Percentiles rank a stretch among this genome's conserved stretches.
Conservation (phyloP, 2,113 vertebrate genomes). For the Sylvietta virens region DNA sequence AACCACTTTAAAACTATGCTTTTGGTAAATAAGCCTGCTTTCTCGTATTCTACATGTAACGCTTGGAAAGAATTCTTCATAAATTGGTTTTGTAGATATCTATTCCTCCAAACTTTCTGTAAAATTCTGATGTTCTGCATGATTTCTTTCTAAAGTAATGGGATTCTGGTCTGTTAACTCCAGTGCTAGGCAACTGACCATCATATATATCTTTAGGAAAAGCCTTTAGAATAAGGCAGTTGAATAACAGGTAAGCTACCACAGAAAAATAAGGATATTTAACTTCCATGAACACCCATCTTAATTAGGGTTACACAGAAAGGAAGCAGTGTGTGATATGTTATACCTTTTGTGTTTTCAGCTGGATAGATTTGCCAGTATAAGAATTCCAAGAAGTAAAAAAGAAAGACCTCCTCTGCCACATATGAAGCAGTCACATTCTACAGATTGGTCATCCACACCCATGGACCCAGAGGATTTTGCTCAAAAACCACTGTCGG, state of each 20-base stretch:
- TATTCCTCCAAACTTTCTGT: background rate
- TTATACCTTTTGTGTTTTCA: conserved; percentile 12
- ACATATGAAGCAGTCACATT: conserved; percentile 19
- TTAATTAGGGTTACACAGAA: background rate
- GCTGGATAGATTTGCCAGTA: conserved; percentile 61
- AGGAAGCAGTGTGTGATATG: background rate
- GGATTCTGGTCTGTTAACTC: background rate
- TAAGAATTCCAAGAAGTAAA: conserved; percentile 56
- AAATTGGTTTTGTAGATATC: background rate
- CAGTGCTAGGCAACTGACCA: background rate
- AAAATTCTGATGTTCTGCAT: background rate
- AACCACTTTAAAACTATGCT: background rate
- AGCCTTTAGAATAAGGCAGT: background rate
- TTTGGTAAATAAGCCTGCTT: background rate
- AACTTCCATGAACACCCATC: background rate
- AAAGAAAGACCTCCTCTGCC: conserved; percentile 50
- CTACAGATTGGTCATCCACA: conserved; percentile 21
- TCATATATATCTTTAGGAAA: background rate
- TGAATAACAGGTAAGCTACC: background rate
- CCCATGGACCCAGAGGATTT: background rate
- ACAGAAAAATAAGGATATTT: background rate
- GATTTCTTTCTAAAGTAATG: background rate
- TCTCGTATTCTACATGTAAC: background rate
- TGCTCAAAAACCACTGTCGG: background rate
- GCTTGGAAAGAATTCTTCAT: background rate